Conservation (phyloP, 2,888 invertebrate species). For the Caenorhabditis panamensis region DNA sequence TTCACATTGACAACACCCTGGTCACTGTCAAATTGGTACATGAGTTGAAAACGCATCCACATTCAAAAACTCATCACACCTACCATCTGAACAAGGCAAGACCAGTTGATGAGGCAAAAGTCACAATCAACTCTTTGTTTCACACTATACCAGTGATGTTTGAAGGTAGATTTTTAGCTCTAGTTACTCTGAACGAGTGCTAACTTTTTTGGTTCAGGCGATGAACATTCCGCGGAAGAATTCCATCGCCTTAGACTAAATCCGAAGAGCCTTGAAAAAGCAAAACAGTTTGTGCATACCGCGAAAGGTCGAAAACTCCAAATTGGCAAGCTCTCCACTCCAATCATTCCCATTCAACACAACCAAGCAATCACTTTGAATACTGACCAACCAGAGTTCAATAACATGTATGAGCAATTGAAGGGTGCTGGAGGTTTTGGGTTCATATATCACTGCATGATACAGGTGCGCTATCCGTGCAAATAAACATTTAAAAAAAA, state of each 20-base stretch:
- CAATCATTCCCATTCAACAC: constrained; percentile 32
- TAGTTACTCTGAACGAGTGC: no score
- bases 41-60: neutral
- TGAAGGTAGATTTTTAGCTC: constrained; percentile 17
- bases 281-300: neutral
- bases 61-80: neutral
- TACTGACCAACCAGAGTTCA: constrained; percentile 9
- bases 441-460: constrained; percentile 23
- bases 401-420: constrained; percentile 20
- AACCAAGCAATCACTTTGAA: neutral
- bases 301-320: constrained; percentile 30
- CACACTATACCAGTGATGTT: constrained; percentile 45
- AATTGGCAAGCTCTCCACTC: constrained; percentile 39
- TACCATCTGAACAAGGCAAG: constrained; percentile 3
- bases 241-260: constrained; percentile 26
- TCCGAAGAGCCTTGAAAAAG: constrained; percentile 28
- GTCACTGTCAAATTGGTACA: neutral
- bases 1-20: no score
- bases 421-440: constrained; percentile 44
- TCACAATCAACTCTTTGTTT: constrained; percentile 20
- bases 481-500: no score
- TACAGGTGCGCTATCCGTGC: neutral
- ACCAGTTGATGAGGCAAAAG: constrained; percentile 32
- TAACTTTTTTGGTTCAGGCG: constrained; percentile 18
- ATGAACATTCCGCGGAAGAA: constrained; percentile 24